Conservation (phyloP, 2,888 invertebrate genomes). For the Netelia fuscicornis region DNA sequence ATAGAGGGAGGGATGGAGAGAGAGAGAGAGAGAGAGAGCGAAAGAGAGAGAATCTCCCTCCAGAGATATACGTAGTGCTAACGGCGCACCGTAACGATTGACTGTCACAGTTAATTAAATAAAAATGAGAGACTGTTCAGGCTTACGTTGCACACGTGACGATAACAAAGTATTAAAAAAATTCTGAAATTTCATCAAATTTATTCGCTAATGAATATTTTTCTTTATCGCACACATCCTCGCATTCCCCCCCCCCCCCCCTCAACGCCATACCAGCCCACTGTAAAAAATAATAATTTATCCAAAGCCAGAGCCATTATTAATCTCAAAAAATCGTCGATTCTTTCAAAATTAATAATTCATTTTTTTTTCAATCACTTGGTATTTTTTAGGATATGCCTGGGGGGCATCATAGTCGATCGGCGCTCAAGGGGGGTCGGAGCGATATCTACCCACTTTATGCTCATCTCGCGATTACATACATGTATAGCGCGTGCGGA, state of each 20-base stretch:
- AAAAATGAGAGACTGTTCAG: conserved; percentile 10
- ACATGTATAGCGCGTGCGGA: conserved; percentile 24
- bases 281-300: too few species aligned
- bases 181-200: background rate
- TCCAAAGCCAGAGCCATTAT: too few species aligned
- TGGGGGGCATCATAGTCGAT: background rate
- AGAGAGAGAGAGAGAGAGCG: background rate
- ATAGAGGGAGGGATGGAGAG: background rate
- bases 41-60: conserved; percentile 1
- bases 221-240: too few species aligned
- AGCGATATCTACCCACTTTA: conserved; percentile 36
- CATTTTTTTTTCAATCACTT: too few species aligned
- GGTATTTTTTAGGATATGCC: background rate
- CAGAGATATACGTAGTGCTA: conserved; percentile 49
- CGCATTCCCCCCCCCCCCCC: too few species aligned
- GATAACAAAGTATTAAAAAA: background rate
- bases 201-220: too few species aligned
- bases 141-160: background rate
- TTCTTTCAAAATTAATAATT: too few species aligned
- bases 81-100: conserved; percentile 42
- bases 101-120: conserved; percentile 46
- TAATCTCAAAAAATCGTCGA: too few species aligned
- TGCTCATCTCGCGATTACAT: conserved; percentile 60
- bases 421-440: background rate
- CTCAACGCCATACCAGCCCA: too few species aligned